Conservation (phyloP, 92 coral and sea anemone genomes). For the Epizoanthus rinbou region DNA sequence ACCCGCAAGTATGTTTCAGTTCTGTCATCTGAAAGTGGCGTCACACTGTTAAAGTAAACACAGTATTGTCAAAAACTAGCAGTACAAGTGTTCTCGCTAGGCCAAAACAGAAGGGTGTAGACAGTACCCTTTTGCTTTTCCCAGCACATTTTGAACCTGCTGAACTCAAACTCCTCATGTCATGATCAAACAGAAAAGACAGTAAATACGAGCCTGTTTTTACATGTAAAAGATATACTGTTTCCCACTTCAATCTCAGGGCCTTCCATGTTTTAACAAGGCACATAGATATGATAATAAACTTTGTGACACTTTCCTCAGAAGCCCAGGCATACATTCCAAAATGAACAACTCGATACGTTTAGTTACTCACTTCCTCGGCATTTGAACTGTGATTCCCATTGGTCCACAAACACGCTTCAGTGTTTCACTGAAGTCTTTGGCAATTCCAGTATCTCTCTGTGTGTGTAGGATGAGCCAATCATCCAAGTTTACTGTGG, state of each 20-base stretch:
- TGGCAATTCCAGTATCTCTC: conserved; percentile 67
- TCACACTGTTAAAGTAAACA: conserved; percentile 37
- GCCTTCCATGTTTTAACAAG: no score
- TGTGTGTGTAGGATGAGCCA: conserved; percentile 66
- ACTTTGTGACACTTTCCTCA: no score
- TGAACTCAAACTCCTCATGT: no score
- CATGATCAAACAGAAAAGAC: no score
- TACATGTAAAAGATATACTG: no score
- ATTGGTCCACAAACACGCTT: conserved; percentile 86
- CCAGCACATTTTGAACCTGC: no score
- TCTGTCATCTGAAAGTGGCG: conserved; percentile 60
- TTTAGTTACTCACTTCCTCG: conserved; percentile 53
- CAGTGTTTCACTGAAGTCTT: conserved; percentile 73
- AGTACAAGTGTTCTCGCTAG: background rate
- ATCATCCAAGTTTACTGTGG: conserved; percentile 66
- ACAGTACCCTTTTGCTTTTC: no score
- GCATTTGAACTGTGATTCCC: conserved; percentile 65
- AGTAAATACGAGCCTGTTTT: no score
- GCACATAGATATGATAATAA: no score
- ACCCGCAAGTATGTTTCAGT: conserved; percentile 73
- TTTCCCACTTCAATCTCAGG: no score
- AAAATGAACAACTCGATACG: background rate
- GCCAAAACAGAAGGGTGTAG: background rate
- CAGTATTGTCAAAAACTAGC: background rate
- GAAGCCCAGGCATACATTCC: no score